These are phyloP conservation scores for Netelia inedita DNA, from an alignment of 2,888 invertebrate genomes.

Conservation along the genomic window DNA sequence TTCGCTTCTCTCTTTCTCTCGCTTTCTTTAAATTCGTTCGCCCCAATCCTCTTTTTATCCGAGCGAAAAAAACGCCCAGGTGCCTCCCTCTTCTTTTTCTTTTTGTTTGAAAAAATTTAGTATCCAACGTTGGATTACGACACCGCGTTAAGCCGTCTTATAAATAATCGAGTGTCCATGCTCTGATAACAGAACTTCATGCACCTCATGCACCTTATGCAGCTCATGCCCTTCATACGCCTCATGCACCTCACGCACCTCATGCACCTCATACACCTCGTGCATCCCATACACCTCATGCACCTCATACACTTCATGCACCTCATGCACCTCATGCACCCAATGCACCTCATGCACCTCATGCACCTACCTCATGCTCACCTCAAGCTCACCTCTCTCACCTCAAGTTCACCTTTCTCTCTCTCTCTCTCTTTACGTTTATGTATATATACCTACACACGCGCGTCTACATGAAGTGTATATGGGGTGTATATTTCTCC, in stretches of 20 bases:
- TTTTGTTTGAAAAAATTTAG: slow-evolving; percentile 14
- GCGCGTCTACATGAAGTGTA: neutral
- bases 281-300: no score
- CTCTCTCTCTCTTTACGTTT: neutral
- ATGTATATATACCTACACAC: neutral
- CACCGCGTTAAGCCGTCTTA: slow-evolving; percentile 1
- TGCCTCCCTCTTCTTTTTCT: slow-evolving; percentile 1
- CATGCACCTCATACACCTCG: no score
- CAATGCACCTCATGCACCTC: neutral
- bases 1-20: neutral
- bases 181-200: slow-evolving; percentile 1
- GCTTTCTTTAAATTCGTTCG: slow-evolving; percentile 36
- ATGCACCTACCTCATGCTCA: no score
- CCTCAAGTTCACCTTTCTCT: no score
- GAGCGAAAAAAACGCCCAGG: slow-evolving; percentile 23
- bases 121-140: slow-evolving; percentile 8
- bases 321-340: no score
- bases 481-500: neutral
- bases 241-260: no score
- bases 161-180: slow-evolving; percentile 23
- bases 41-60: neutral
- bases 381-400: no score
- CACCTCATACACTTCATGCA: no score
- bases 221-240: no score
- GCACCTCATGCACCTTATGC: no score